Conservation (phyloP, 2,113 vertebrate genomes). For the Ceyx cyanopectus region DNA sequence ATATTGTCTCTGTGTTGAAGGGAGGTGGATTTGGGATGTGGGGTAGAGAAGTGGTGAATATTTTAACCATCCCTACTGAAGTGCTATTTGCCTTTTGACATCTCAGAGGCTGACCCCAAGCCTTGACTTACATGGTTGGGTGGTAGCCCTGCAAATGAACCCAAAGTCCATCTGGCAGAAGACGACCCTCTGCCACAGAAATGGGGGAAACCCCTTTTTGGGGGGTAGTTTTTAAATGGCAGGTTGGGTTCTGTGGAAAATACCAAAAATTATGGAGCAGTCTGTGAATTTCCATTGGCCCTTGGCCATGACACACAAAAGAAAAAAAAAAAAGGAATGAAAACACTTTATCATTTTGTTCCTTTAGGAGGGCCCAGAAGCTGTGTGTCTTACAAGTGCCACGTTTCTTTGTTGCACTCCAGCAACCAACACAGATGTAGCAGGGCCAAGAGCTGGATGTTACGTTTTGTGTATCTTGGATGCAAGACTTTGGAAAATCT, state of each 20-base stretch:
- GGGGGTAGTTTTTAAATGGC: not conserved
- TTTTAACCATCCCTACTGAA: not conserved
- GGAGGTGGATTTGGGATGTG: not conserved
- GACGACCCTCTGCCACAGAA: not conserved
- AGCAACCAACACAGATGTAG: conserved; percentile 49
- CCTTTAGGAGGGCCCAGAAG: conserved; percentile 18
- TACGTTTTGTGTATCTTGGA: conserved; percentile 48
- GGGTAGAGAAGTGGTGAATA: not conserved
- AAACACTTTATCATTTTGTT: conserved; percentile 52
- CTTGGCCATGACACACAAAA: conserved; percentile 20
- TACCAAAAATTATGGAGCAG: not conserved
- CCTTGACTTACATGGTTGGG: not conserved
- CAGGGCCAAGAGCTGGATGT: conserved; percentile 2
- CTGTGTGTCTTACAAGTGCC: conserved; percentile 16
- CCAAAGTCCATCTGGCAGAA: not conserved
- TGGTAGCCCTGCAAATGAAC: not conserved
- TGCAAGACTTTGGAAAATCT: conserved; percentile 43
- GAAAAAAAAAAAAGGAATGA: not conserved
- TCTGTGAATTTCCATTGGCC: conserved; percentile 43
- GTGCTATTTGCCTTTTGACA: not conserved
- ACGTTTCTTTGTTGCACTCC: conserved; percentile 63
- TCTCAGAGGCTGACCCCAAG: not conserved
- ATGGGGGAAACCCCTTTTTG: not conserved
- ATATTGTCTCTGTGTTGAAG: rapidly evolving
- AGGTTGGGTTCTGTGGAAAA: not conserved